These are phyloP conservation scores for Chondrilla cf. caribensis DNA, from an alignment of 37 sponge, comb jelly and placozoan species.

Conservation along the genomic window DNA sequence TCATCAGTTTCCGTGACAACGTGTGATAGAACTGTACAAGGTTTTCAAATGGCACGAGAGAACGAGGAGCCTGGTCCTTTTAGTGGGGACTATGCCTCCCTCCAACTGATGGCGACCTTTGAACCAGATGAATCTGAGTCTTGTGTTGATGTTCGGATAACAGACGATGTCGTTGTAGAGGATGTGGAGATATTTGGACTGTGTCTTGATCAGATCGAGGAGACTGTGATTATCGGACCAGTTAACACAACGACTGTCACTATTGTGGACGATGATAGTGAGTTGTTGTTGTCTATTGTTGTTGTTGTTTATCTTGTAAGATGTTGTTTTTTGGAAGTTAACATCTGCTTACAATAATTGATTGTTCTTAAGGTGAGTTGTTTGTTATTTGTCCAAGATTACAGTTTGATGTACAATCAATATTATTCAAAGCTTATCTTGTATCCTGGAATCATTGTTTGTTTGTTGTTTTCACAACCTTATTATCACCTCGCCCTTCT, in stretches of 20 bases:
- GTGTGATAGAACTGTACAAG: background rate
- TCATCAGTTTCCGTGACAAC: conserved; percentile 1
- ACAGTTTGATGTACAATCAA: too few species aligned
- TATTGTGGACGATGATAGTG: conserved; percentile 16
- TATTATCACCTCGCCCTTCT: too few species aligned
- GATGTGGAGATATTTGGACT: conserved; percentile 15
- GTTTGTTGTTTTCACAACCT: too few species aligned
- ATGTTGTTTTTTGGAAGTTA: too few species aligned
- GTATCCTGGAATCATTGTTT: too few species aligned
- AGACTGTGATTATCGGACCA: background rate
- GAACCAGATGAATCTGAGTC: background rate
- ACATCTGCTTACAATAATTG: too few species aligned
- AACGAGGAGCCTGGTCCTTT: background rate
- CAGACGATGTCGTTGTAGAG: conserved; percentile 15
- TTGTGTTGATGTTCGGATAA: background rate
- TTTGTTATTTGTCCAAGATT: too few species aligned
- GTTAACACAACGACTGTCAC: conserved; percentile 13
- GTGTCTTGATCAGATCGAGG: background rate
- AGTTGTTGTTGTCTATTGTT: background rate
- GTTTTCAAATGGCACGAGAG: background rate
- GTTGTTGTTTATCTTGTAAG: too few species aligned
- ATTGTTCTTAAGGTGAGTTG: too few species aligned
- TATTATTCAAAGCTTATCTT: too few species aligned
- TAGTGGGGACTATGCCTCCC: background rate
- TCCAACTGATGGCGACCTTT: background rate